Evolutionary conservation across 2,113 vertebrate species (phyloP).

Genomic region (Ictalurus punctatus): DNA sequence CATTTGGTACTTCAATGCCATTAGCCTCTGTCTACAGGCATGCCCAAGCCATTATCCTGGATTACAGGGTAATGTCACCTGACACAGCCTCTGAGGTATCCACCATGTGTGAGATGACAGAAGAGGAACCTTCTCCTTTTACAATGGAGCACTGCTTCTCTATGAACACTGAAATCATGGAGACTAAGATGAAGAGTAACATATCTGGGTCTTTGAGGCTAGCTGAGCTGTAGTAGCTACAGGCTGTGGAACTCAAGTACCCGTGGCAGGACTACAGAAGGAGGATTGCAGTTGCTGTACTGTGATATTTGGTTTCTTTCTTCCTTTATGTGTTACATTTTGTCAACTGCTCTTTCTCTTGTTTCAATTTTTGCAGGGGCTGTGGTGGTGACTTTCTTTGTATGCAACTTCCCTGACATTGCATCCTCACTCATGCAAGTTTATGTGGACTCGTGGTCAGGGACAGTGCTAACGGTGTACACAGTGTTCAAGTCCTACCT

Average conservation of each 20-base stretch:
- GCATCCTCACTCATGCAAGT: slow-evolving; percentile 77
- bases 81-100: slow-evolving; percentile 68
- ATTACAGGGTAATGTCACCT: slow-evolving; percentile 65
- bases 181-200: neutral
- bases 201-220: neutral
- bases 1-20: slow-evolving; percentile 67
- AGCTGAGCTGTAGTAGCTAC: neutral
- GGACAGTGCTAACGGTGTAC: slow-evolving; percentile 66
- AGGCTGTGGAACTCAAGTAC: neutral
- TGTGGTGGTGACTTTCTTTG: slow-evolving; percentile 73
- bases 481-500: slow-evolving; percentile 74
- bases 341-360: slow-evolving; percentile 21
- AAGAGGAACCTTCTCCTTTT: slow-evolving; percentile 70
- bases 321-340: neutral
- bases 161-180: neutral
- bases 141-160: slow-evolving; percentile 68
- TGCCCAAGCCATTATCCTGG: slow-evolving; percentile 68
- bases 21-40: slow-evolving; percentile 62
- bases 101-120: slow-evolving; percentile 75
- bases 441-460: slow-evolving; percentile 71
- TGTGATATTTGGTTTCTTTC: neutral
- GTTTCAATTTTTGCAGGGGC: slow-evolving; percentile 63
- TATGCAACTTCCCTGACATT: slow-evolving; percentile 77
- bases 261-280: neutral
- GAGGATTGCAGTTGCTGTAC: neutral